These are phyloP conservation scores for Meiosimyza decipiens DNA, from an alignment of 2,888 invertebrate species.

Conservation along the genomic window DNA sequence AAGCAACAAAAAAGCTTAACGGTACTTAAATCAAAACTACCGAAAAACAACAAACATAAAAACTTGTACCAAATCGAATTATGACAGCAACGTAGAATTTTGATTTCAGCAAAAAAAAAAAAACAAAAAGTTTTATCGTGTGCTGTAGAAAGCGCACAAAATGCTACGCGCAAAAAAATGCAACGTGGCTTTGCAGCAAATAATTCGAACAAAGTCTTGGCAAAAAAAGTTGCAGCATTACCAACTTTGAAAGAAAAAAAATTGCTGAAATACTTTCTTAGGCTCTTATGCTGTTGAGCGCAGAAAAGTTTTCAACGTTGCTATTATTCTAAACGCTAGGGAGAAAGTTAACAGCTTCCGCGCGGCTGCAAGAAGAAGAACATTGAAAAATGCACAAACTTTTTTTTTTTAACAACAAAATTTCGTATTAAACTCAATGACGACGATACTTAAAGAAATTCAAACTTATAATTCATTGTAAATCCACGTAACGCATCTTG, in stretches of 20 bases:
- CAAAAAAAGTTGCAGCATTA: too few relatives aligned
- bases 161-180: background rate
- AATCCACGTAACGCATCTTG: slow-evolving; percentile 4
- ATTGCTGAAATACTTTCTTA: slow-evolving; percentile 18
- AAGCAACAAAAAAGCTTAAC: too few relatives aligned
- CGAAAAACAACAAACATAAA: background rate
- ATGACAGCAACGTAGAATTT: too few relatives aligned
- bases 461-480: background rate
- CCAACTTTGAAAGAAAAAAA: too few relatives aligned
- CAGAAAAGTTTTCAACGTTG: slow-evolving; percentile 16
- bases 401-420: background rate
- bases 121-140: background rate
- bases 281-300: slow-evolving; percentile 10
- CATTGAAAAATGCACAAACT: background rate
- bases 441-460: too few relatives aligned
- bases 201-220: too few relatives aligned
- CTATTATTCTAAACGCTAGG: background rate
- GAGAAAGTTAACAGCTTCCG: background rate
- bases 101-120: background rate
- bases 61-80: slow-evolving; percentile 1
- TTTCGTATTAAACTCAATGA: too few relatives aligned
- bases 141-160: slow-evolving; percentile 5
- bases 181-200: too few relatives aligned
- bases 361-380: background rate
- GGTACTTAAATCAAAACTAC: too few relatives aligned